A percentile compares a stretch with the other conserved stretches of the same genome.
These are phyloP conservation scores for Charaxes varanes DNA, from an alignment of 1,140 invertebrate genomes.

Conservation along the genomic window DNA sequence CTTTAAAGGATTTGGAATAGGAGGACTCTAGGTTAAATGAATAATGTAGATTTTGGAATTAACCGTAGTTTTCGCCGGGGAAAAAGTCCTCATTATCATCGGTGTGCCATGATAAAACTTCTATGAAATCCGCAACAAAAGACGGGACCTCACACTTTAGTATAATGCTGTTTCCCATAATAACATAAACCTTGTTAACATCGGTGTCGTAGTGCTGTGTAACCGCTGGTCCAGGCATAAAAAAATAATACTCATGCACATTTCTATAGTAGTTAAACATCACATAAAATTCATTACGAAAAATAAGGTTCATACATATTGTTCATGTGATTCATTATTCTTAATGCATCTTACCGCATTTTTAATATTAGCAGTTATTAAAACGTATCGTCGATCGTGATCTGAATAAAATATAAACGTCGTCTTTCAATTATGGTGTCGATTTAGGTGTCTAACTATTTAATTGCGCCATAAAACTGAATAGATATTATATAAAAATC, in stretches of 20 bases:
- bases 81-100: conserved; percentile 81
- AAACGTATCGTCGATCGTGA: no score
- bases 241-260: no score
- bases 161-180: conserved; percentile 93
- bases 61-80: conserved; percentile 79
- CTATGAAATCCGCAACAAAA: conserved; percentile 93
- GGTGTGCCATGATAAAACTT: conserved; percentile 90
- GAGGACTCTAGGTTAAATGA: conserved; percentile 6
- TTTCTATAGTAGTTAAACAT: neutral
- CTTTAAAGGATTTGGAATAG: conserved; percentile 23
- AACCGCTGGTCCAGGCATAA: conserved; percentile 78
- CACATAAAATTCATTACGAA: no score
- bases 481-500: no score
- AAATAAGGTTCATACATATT: no score
- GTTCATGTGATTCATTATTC: no score
- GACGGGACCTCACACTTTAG: conserved; percentile 94
- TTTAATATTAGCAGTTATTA: no score
- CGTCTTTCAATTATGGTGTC: no score
- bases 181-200: conserved; percentile 95
- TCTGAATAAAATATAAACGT: no score
- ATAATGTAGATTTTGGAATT: conserved; percentile 33
- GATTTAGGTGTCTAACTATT: no score
- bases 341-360: no score
- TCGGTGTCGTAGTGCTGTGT: conserved; percentile 92
- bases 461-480: no score